Evolutionary conservation across 2,797 vertebrate species (phyloP).

Genomic region (Halcyon smyrnensis): DNA sequence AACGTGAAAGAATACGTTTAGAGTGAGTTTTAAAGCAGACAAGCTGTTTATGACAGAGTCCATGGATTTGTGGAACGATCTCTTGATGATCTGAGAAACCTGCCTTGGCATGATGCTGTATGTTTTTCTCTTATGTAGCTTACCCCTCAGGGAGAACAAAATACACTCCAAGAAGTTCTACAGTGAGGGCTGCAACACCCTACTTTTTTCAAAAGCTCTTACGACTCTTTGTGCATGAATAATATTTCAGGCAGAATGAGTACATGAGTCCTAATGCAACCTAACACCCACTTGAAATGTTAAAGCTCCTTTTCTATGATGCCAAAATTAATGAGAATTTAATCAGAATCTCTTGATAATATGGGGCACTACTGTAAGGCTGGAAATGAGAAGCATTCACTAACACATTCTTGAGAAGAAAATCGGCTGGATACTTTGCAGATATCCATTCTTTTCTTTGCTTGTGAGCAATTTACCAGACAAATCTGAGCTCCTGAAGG

Average conservation of each 20-base stretch:
- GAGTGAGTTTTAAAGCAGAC: background rate
- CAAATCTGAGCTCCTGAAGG: background rate
- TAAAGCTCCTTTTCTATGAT: background rate
- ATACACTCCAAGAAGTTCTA: background rate
- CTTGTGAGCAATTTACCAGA: background rate
- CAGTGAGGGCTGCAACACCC: background rate
- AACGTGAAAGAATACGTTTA: background rate
- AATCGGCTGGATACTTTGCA: background rate
- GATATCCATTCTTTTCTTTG: background rate
- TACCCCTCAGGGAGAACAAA: background rate
- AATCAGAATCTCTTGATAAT: background rate
- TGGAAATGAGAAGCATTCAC: background rate
- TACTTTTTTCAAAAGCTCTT: background rate
- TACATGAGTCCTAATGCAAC: background rate
- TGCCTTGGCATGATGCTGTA: background rate
- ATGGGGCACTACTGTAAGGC: background rate
- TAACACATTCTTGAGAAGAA: background rate
- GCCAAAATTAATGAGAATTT: conserved; percentile 16
- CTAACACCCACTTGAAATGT: conserved; percentile 18
- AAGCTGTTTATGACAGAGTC: background rate
- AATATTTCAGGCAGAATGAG: background rate
- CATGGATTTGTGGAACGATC: background rate
- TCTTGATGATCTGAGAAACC: background rate
- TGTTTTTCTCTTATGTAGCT: background rate
- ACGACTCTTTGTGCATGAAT: background rate